phyloP scores from a whole-genome alignment of 2,113 vertebrate genomes.

The Hypanus sabinus region DNA sequence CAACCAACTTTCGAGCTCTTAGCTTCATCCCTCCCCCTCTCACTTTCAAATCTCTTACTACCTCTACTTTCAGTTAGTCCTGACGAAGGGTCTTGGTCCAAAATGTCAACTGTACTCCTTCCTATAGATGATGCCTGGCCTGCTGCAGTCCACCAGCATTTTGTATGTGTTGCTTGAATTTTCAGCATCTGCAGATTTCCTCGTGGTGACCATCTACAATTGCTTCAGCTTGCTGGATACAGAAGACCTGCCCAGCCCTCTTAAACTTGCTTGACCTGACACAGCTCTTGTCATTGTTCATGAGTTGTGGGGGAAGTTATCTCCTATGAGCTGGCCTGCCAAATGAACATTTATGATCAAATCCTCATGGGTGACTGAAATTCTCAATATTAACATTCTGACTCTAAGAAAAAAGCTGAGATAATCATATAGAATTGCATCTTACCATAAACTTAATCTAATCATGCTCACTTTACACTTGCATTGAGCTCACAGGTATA shows the following conservation, averaged over 20 bases:
- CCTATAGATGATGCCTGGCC: too few relatives aligned
- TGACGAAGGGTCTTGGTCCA: too few relatives aligned
- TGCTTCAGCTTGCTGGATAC: background rate
- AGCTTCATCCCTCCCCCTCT: too few relatives aligned
- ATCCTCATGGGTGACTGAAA: background rate
- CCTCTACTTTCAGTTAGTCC: too few relatives aligned
- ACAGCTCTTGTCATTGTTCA: background rate
- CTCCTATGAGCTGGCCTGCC: background rate
- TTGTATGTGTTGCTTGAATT: too few relatives aligned
- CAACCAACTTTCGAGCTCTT: too few relatives aligned
- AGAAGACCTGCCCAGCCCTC: background rate
- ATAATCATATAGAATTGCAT: background rate
- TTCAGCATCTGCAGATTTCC: too few relatives aligned
- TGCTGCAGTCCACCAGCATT: too few relatives aligned
- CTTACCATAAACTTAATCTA: background rate
- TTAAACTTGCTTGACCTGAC: background rate
- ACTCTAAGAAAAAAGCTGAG: background rate
- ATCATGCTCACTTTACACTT: background rate
- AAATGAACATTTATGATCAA: background rate
- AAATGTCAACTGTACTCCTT: too few relatives aligned
- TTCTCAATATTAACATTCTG: background rate
- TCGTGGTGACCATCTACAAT: background rate
- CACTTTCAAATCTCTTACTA: too few relatives aligned
- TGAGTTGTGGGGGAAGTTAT: background rate
- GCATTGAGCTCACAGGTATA: background rate